A percentile compares a stretch with the other conserved stretches of the same genome.
Conservation (phyloP, 2,888 invertebrate species). For the Apomyelois bistriatella region DNA sequence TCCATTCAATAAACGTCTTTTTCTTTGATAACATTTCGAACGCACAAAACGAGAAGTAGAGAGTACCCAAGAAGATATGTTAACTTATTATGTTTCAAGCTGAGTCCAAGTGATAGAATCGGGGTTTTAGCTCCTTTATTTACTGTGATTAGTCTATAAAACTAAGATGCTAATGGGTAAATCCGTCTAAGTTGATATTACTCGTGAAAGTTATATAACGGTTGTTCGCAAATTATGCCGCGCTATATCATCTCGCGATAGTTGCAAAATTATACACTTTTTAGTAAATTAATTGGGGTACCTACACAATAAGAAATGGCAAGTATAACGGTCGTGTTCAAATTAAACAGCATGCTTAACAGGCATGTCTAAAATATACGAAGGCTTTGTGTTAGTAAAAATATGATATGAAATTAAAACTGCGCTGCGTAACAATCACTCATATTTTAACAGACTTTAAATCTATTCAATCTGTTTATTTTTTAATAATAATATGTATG, state of each 20-base stretch:
- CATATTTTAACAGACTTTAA: background rate
- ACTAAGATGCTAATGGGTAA: too few species aligned
- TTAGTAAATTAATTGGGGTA: constrained; percentile 24
- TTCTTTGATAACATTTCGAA: too few species aligned
- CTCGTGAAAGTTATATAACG: constrained; percentile 25
- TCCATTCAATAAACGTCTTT: too few species aligned
- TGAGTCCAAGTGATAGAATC: too few species aligned
- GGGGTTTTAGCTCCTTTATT: too few species aligned
- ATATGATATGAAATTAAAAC: constrained; percentile 34
- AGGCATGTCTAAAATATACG: constrained; percentile 24
- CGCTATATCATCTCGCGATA: constrained; percentile 24
- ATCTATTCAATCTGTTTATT: background rate
- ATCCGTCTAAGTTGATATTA: too few species aligned
- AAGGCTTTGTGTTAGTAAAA: constrained; percentile 24
- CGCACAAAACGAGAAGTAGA: too few species aligned
- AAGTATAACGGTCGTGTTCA: constrained; percentile 36
- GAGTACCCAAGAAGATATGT: too few species aligned
- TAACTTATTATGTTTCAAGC: too few species aligned
- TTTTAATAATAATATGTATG: too few species aligned
- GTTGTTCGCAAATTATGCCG: constrained; percentile 33
- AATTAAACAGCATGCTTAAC: constrained; percentile 27
- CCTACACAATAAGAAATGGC: constrained; percentile 19
- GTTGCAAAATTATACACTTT: constrained; percentile 33
- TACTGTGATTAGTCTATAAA: too few species aligned
- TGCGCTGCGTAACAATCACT: constrained; percentile 28